phyloP scores from a whole-genome alignment of 2,888 invertebrate species.

The Tenthredo notha region DNA sequence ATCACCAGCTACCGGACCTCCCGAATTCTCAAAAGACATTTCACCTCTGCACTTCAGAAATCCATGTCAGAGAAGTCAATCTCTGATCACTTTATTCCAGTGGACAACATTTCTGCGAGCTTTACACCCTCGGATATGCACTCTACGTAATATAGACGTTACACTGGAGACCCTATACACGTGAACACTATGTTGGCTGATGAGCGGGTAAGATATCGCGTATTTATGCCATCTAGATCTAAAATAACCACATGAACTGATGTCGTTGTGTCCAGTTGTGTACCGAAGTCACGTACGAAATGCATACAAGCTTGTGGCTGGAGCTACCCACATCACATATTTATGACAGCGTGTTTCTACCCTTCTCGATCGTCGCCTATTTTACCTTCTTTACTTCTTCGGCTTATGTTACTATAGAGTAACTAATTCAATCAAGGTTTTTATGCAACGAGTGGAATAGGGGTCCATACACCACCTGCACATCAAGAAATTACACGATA shows the following conservation, averaged over 20 bases:
- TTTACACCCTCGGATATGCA: neutral
- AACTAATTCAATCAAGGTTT: constrained; percentile 32
- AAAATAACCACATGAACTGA: constrained; percentile 31
- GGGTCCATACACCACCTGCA: neutral
- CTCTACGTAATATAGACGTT: constrained; percentile 25
- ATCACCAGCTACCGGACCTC: neutral
- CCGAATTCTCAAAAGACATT: neutral
- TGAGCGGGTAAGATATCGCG: constrained; percentile 56
- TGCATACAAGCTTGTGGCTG: neutral
- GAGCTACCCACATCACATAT: constrained; percentile 17
- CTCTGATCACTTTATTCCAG: neutral
- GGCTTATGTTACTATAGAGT: neutral
- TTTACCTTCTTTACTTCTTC: constrained; percentile 6
- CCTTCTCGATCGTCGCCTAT: neutral
- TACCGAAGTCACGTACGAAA: neutral
- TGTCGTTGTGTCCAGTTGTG: constrained; percentile 25
- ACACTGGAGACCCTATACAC: neutral
- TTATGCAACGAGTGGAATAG: neutral
- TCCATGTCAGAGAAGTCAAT: neutral
- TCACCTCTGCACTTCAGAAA: neutral
- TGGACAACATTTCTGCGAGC: neutral
- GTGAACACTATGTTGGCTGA: constrained; percentile 29
- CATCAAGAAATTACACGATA: neutral
- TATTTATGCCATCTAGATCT: constrained; percentile 61
- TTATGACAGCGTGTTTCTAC: constrained; percentile 17